Base-by-base conservation (phyloP, 2,797 vertebrate species). In the Salarias fasciatus region DNA sequence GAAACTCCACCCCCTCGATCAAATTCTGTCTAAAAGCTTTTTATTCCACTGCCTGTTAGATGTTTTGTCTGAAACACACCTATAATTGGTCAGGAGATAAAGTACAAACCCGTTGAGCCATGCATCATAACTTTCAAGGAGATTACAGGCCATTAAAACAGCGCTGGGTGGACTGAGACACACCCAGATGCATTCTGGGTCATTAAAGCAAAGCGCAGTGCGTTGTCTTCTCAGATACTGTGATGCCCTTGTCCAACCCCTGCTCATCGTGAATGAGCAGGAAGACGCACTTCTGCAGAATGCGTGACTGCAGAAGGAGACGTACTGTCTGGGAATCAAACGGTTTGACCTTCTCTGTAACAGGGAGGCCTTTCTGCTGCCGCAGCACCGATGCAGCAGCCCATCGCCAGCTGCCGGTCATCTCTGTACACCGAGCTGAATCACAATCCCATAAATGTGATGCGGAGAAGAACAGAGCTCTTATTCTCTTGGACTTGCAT, bases 401-500 rank as follows among this genome's bases (percentile, higher is more conserved):
- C 74, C 70, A 69, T 77, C 72, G 55, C 69, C 59, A 62, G 60
- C 60, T 68, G 69, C 38, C 54, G 75, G 62, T 82, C 83, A 64
- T 80, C 79, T 79, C 69, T 24, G 53, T 30, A 75, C 55, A 53
- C 74, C 40, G 67, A 80, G 53, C 58, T 75, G 55, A 83, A 82
- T 82, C 80, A 69, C 69, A 72, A 77, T 84, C 67, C 80, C 70
- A 79, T 65, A 72, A 75, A 81, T 6, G 72, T 42, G 49, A 80
- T 67, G 74, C 33, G 2, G 63, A 72, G 63, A 65, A 84, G 86
- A 90, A 90, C 81, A 87, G 82, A 81, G 75, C 58, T 75, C 80
- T 76, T 73, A 80, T 89, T 89, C 88, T 88, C 69, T 58, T 83
- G 82, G 83, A 82, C 58, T 84, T 77, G 63, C 85, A 88, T 91